Evolutionary conservation across 2,888 invertebrate genomes (phyloP).

Genomic region (Deilephila elpenor): DNA sequence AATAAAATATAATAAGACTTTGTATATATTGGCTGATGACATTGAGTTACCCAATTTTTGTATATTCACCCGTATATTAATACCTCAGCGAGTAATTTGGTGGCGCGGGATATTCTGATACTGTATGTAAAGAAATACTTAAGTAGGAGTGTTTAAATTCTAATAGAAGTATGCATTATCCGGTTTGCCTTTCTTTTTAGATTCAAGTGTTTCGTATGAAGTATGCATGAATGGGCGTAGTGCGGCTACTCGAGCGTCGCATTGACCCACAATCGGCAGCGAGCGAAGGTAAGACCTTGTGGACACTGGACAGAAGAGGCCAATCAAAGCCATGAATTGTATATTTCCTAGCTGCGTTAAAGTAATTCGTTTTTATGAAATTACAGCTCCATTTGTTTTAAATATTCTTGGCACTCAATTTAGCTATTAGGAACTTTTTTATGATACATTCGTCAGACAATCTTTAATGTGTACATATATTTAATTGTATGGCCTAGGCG

Average conservation of each 20-base stretch:
- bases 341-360: conserved; percentile 59
- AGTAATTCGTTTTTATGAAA: conserved; percentile 62
- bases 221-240: conserved; percentile 31
- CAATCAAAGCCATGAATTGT: conserved; percentile 67
- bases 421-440: too few relatives aligned
- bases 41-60: too few relatives aligned
- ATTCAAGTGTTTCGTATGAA: conserved; percentile 15
- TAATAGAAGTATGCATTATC: conserved; percentile 3
- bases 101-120: too few relatives aligned
- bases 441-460: too few relatives aligned
- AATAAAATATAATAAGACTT: too few relatives aligned
- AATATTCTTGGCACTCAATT: too few relatives aligned
- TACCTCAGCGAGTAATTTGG: too few relatives aligned
- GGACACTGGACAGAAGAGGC: conserved; percentile 51
- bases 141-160: not conserved
- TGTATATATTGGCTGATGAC: too few relatives aligned
- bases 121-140: not conserved
- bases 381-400: conserved; percentile 24
- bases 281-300: conserved; percentile 57
- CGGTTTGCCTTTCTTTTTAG: conserved; percentile 4
- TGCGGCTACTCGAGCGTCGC: conserved; percentile 40
- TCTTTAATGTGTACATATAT: too few relatives aligned
- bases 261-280: conserved; percentile 57
- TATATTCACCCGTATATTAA: too few relatives aligned
- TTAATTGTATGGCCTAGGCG: too few relatives aligned